Percentiles rank a stretch among this genome's conserved stretches.
Evolutionary conservation across 2,797 vertebrate species (phyloP).

Genomic region (Parauchenoglanis ngamensis): DNA sequence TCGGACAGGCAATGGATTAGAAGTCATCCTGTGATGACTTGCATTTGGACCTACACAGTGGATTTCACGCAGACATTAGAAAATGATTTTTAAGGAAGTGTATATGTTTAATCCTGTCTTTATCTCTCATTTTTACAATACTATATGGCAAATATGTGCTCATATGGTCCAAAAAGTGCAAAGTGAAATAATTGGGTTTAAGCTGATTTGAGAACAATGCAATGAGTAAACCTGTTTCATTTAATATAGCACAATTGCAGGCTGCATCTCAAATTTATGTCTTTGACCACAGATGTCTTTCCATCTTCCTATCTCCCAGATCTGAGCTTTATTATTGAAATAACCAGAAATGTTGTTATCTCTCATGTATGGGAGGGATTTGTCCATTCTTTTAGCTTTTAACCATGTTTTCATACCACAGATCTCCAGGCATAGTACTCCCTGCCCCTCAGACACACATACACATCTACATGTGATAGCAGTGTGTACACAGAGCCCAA

Average conservation of each 20-base stretch:
- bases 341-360: not conserved
- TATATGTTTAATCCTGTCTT: too few species aligned
- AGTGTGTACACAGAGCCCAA: not conserved
- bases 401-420: not conserved
- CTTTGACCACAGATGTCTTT: not conserved
- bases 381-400: not conserved
- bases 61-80: too few species aligned
- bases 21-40: not conserved
- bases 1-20: not conserved
- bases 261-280: not conserved
- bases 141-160: not conserved
- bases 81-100: too few species aligned
- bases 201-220: not conserved
- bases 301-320: not conserved
- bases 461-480: not conserved
- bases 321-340: not conserved
- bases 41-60: not conserved
- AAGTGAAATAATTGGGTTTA: not conserved
- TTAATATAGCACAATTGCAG: not conserved
- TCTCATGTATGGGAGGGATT: not conserved
- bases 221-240: not conserved
- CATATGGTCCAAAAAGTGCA: not conserved
- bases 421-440: not conserved
- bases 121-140: not conserved
- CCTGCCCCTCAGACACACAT: not conserved